Evolutionary conservation across 2,888 invertebrate genomes (phyloP), one percentile per base, ranked within the genome.

Genomic region (Caenorhabditis macrosperma): DNA sequence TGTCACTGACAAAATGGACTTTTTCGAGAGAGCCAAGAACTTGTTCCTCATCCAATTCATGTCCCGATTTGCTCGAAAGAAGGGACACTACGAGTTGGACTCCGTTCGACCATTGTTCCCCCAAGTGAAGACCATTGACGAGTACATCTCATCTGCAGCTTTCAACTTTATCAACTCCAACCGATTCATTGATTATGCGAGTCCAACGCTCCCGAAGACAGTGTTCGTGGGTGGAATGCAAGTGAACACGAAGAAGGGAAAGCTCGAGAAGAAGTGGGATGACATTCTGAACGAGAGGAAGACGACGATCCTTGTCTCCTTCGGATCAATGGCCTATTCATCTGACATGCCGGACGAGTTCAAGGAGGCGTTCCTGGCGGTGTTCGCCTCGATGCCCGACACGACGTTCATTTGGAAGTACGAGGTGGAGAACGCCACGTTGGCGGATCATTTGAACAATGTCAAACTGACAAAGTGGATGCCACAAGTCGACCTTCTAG

Each of bases 381-480:
- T 80, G 10, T 80, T 76, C 28, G 61, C 41, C 10, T 63, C 72
- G 0, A 81, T 81, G 78, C 69, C 78, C 1, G 60, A 78, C 0
- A 67, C 44, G 0, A 78, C 81, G 10, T 82, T 82, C 57, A 82
- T 82, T 24, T 82, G 82, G 82, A 82, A 82, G 48, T 82, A 82
- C 59, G 82, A 82, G 38, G 68, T 60, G 22, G 82, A 44, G 17
- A 77, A 72, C 52, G 61, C 74, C 12, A 78, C 72, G 7, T 35
- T 72, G 24, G 74, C 71, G 4, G 52, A 61, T 46, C 68, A 74
- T 41, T 38, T 78, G 7, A 50, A 50, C n/a, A 80, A 80, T 76
- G 80, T 80, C 2, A 59, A 69, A 28, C 44, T 79, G 54, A 75
- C 75, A 1, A 79, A 44, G 17, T 79, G 79, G 79, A 69, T 75